Evolutionary conservation across 2,113 vertebrate genomes (phyloP), one percentile per base, ranked within the genome.

Genomic region (Aptenodytes patagonicus): DNA sequence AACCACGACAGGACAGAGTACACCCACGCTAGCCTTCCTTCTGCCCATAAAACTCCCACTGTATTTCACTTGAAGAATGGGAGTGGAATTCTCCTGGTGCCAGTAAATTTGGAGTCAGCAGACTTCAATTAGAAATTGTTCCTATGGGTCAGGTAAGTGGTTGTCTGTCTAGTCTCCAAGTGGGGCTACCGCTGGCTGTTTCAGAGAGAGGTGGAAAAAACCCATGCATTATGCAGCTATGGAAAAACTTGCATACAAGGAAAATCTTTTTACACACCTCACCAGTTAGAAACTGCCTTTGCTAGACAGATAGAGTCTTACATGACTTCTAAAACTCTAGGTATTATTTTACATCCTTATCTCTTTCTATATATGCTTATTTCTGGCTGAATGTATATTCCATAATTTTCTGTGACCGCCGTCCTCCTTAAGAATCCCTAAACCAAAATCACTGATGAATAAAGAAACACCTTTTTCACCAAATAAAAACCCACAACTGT

Each of bases 1-100:
- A 73, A 26, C 25, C 58, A 17, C 0, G 2, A 17, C 31, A 85
- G n/a, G 42, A 52, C 0, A 0, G 13, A 49, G 32, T 5, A n/a
- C 42, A 69, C 18, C 5, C 28, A 60, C 47, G 11, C 25, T 17
- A 52, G 10, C 16, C 29, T 62, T 79, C 18, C 61, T 81, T 42
- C 76, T 60, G 60, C 32, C 47, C 24, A 15, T 12, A 65, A 80
- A 90, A 13, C 19, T 61, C 36, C n/a, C 62, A 2, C 22, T 29
- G 32, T 17, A 38, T 24, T 54, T 75, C 70, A 4, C 15, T 11
- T 20, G n/a, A 81, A n/a, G 38, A 58, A 10, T 1, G 4, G 22
- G 25, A 92, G 3, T 11, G 40, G 20, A 54, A 66, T 42, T 81
- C 28, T 29, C 55, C 60, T 2, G 4, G 28, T 32, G 34, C 64